Evolutionary conservation across 2,888 invertebrate genomes (phyloP).

Genomic region (Zygaena filipendulae): DNA sequence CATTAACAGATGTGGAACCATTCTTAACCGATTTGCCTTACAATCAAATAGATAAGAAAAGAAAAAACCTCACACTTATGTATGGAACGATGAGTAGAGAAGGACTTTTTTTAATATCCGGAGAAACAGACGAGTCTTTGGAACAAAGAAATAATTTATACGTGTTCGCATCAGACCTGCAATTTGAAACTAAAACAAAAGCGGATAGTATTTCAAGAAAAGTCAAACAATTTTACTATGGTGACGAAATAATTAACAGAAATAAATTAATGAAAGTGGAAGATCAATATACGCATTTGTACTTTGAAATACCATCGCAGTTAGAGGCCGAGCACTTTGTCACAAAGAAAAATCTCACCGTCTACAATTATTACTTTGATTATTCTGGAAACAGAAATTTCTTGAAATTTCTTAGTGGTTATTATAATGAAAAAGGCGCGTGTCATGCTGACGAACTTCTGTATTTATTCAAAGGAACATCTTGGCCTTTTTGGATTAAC

Average conservation of each 20-base stretch:
- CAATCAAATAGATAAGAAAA: constrained; percentile 33
- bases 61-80: constrained; percentile 23
- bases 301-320: constrained; percentile 45
- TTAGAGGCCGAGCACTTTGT: constrained; percentile 34
- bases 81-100: constrained; percentile 42
- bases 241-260: constrained; percentile 45
- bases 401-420: constrained; percentile 31
- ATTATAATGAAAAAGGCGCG: constrained; percentile 31
- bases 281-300: constrained; percentile 44
- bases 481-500: constrained; percentile 35
- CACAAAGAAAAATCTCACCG: constrained; percentile 21
- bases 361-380: constrained; percentile 47
- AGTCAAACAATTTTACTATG: constrained; percentile 50
- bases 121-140: constrained; percentile 26
- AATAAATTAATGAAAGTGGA: constrained; percentile 35
- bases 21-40: constrained; percentile 43
- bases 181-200: constrained; percentile 34
- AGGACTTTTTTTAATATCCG: constrained; percentile 31
- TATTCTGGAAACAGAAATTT: constrained; percentile 45
- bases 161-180: constrained; percentile 47
- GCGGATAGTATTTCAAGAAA: constrained; percentile 27
- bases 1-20: constrained; percentile 35
- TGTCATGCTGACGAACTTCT: constrained; percentile 51
- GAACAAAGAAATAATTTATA: constrained; percentile 32
- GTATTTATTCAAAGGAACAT: constrained; percentile 37